Evolutionary conservation across 2,113 vertebrate species (phyloP).

Genomic region (Jacana jacana): DNA sequence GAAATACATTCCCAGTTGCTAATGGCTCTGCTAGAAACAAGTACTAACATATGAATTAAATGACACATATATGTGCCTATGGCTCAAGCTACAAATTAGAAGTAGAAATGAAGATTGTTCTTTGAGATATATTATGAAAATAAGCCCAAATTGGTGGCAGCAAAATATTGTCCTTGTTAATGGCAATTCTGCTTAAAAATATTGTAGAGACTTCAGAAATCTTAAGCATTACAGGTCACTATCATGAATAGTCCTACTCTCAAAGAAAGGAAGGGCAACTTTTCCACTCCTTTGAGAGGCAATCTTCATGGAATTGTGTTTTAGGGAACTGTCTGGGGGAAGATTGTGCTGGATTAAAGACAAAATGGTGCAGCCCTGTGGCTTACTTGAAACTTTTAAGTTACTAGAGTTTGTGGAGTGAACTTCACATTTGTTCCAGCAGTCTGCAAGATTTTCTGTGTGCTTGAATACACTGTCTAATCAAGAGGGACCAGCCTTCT

Average conservation of each 20-base stretch:
- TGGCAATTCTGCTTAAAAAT: background rate
- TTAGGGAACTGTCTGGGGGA: background rate
- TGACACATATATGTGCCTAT: background rate
- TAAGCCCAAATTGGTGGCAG: background rate
- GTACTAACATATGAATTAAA: background rate
- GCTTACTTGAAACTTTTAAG: background rate
- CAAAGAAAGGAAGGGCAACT: background rate
- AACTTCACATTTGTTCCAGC: background rate
- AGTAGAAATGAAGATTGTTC: background rate
- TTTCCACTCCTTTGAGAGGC: background rate
- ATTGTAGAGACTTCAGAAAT: background rate
- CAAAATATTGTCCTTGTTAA: background rate
- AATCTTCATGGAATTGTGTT: background rate
- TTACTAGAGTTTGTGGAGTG: background rate
- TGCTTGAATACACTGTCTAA: background rate
- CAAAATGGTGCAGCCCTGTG: background rate
- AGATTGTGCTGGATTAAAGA: background rate
- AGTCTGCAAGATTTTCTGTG: background rate
- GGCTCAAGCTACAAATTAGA: background rate
- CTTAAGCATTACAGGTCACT: background rate
- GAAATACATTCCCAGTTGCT: background rate
- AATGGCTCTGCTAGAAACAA: background rate
- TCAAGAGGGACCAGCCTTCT: background rate
- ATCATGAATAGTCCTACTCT: background rate
- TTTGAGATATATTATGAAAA: background rate